Evolutionary conservation across 2,797 vertebrate genomes (phyloP).

Genomic region (Ispidina picta): DNA sequence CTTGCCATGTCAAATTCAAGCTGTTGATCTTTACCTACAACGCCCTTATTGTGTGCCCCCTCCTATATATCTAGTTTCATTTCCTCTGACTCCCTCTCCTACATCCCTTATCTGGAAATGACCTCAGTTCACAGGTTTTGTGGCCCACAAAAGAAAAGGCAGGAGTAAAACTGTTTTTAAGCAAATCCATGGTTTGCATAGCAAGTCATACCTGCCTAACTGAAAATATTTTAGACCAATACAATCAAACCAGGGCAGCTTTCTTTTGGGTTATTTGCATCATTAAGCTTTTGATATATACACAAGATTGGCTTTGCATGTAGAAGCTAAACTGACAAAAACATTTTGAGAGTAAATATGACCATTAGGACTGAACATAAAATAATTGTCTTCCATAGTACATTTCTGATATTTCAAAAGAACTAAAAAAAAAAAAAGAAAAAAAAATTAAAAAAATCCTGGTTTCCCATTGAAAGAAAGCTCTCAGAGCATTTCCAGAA

Average conservation of each 20-base stretch:
- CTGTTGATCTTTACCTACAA: conserved; percentile 49
- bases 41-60: background rate
- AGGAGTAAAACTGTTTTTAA: background rate
- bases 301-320: background rate
- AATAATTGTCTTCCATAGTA: background rate
- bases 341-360: background rate
- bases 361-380: background rate
- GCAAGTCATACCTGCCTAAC: background rate
- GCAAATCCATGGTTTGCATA: background rate
- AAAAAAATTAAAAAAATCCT: background rate
- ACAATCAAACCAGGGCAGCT: background rate
- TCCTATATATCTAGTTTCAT: background rate
- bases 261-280: background rate
- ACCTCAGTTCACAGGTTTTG: conserved; percentile 16
- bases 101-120: conserved; percentile 19
- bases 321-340: background rate
- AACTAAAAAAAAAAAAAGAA: background rate
- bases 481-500: background rate
- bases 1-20: conserved; percentile 41
- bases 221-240: background rate
- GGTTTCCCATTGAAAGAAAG: background rate
- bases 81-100: conserved; percentile 29
- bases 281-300: background rate
- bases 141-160: background rate
- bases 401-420: background rate